A percentile compares a stretch with the other conserved stretches of the same genome.
Conservation (phyloP, 1,140 invertebrate genomes). For the Lutraria rhynchaena region DNA sequence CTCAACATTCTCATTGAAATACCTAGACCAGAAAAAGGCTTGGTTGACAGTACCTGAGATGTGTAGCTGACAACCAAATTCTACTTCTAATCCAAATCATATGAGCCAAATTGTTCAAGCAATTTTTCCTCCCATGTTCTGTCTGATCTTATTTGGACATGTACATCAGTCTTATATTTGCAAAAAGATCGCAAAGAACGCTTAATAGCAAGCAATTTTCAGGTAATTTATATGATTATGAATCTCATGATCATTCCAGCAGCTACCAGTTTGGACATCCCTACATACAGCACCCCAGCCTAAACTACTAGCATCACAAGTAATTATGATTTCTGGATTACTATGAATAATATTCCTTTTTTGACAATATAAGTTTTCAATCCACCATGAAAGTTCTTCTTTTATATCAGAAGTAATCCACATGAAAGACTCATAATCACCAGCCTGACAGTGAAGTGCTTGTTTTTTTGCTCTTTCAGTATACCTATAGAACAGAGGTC, state of each 20-base stretch:
- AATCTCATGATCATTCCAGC: slow-evolving; percentile 30
- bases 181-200: neutral
- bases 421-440: slow-evolving; percentile 24
- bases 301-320: neutral
- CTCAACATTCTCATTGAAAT: slow-evolving; percentile 44
- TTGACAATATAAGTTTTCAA: slow-evolving; percentile 14
- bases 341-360: slow-evolving; percentile 16
- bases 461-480: slow-evolving; percentile 15
- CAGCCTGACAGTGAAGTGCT: neutral
- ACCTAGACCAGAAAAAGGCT: slow-evolving; percentile 20
- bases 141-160: slow-evolving; percentile 18
- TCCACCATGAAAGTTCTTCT: slow-evolving; percentile 27
- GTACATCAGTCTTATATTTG: slow-evolving; percentile 1
- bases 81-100: slow-evolving; percentile 4
- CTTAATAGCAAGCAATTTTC: slow-evolving; percentile 2
- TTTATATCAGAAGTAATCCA: neutral
- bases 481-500: slow-evolving; percentile 25
- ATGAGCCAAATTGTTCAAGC: slow-evolving; percentile 51
- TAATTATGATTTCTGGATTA: slow-evolving; percentile 11
- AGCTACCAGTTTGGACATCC: neutral
- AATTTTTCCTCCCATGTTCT: slow-evolving; percentile 17
- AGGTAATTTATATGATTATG: slow-evolving; percentile 32
- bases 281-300: slow-evolving; percentile 20
- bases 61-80: slow-evolving; percentile 43
- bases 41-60: slow-evolving; percentile 40